phyloP scores from a whole-genome alignment of 1,140 invertebrate species.

The Arion vulgaris region DNA sequence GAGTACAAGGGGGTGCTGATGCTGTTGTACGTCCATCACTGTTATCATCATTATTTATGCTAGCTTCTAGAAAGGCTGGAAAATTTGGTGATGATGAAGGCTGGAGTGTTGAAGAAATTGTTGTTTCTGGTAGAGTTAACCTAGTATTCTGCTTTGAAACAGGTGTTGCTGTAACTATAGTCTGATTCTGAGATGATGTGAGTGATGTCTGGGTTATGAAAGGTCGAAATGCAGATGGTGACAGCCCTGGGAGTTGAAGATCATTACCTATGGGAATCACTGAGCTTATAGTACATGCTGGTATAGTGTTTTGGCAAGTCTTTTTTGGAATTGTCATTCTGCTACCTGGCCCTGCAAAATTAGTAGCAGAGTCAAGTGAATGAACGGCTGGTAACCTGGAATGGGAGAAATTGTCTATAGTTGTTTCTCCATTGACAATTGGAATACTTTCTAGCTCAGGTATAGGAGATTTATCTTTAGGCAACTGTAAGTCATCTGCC shows the following conservation, averaged over 20 bases:
- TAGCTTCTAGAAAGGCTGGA: neutral
- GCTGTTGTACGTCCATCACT: slow-evolving; percentile 38
- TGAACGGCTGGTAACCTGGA: neutral
- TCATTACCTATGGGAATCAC: slow-evolving; percentile 15
- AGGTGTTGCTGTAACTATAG: slow-evolving; percentile 13
- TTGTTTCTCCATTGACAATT: neutral
- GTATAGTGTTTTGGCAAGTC: neutral
- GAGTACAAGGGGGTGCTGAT: slow-evolving; percentile 38
- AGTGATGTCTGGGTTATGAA: slow-evolving; percentile 14
- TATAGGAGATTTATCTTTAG: slow-evolving; percentile 6
- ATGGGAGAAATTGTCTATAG: neutral
- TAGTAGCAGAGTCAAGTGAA: slow-evolving; percentile 29
- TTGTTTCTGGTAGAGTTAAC: slow-evolving; percentile 9
- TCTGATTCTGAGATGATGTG: neutral
- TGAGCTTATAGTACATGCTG: slow-evolving; percentile 16
- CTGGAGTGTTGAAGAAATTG: neutral
- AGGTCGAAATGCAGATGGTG: slow-evolving; percentile 36
- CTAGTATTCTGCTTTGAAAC: neutral
- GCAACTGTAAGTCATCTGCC: slow-evolving; percentile 17
- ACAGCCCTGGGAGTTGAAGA: slow-evolving; percentile 7
- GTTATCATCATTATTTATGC: slow-evolving; percentile 24
- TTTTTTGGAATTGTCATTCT: slow-evolving; percentile 11
- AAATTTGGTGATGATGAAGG: slow-evolving; percentile 37
- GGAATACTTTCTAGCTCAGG: neutral
- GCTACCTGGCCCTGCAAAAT: slow-evolving; percentile 22